Percentiles rank a stretch among this genome's conserved stretches.
phyloP scores from a whole-genome alignment of 2,888 invertebrate species.

The Cryptocephalus primarius region DNA sequence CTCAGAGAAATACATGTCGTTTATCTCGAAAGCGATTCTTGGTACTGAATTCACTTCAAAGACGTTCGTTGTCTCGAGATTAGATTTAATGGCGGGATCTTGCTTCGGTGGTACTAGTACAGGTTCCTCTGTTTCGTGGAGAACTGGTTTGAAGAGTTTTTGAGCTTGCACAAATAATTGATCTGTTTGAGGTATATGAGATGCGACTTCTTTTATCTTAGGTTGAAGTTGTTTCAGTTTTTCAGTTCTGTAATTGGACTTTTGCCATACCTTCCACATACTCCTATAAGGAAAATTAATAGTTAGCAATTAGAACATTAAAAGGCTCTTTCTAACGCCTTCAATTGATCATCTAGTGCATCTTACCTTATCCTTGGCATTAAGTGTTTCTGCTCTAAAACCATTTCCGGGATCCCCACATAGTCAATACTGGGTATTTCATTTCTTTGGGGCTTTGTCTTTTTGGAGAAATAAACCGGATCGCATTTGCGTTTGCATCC shows the following conservation, averaged over 20 bases:
- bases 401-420: slow-evolving; percentile 21
- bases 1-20: slow-evolving; percentile 5
- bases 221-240: slow-evolving; percentile 15
- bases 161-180: slow-evolving; percentile 25
- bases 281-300: slow-evolving; percentile 1
- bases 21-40: slow-evolving; percentile 10
- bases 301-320: not conserved
- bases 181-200: slow-evolving; percentile 23
- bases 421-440: slow-evolving; percentile 25
- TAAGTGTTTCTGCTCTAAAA: slow-evolving; percentile 24
- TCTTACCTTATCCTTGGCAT: slow-evolving; percentile 20
- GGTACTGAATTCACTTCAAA: slow-evolving; percentile 1
- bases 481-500: slow-evolving; percentile 6
- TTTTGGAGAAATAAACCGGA: slow-evolving; percentile 21
- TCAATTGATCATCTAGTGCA: no score
- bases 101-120: not conserved
- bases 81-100: not conserved
- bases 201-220: slow-evolving; percentile 20
- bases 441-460: slow-evolving; percentile 21
- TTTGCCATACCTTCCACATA: slow-evolving; percentile 19
- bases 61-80: not conserved
- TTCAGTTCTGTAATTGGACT: slow-evolving; percentile 20
- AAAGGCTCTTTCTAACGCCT: no score
- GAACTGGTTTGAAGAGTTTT: slow-evolving; percentile 1
- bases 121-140: not conserved